Conservation (phyloP, 2,888 invertebrate species). For the Microplitis manilae region DNA sequence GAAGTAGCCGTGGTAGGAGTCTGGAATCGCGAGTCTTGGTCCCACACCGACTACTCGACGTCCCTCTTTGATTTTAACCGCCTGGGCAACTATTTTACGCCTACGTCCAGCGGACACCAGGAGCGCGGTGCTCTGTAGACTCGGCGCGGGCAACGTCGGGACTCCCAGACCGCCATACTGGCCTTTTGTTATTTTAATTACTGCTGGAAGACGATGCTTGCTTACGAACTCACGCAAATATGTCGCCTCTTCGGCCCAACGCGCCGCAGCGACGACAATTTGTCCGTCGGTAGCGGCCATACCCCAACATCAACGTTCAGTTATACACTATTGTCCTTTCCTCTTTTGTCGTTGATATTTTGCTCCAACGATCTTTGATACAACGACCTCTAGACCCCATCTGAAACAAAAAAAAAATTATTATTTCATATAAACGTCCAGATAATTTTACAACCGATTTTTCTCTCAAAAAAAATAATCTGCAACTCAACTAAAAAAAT, state of each 20-base stretch:
- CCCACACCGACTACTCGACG: conserved; percentile 85
- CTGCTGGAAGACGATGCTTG: conserved; percentile 84
- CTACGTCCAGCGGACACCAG: conserved; percentile 88
- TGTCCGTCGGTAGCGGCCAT: conserved; percentile 95
- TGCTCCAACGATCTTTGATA: conserved; percentile 40
- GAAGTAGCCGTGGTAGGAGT: conserved; percentile 92
- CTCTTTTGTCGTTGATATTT: conserved; percentile 1
- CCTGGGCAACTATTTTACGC: conserved; percentile 89
- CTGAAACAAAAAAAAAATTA: conserved; percentile 55
- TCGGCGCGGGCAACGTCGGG: conserved; percentile 88
- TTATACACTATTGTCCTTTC: not conserved
- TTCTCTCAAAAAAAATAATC: no score
- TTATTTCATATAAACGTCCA: no score
- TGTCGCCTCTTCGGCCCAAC: conserved; percentile 82
- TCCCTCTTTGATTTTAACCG: conserved; percentile 92
- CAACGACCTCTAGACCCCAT: conserved; percentile 63
- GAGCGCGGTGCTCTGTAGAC: conserved; percentile 88
- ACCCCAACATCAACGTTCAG: conserved; percentile 42
- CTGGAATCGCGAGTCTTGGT: conserved; percentile 90
- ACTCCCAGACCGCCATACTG: conserved; percentile 94
- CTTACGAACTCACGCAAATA: conserved; percentile 83
- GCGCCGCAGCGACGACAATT: conserved; percentile 88
- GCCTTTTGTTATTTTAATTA: conserved; percentile 94
- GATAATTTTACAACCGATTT: no score
- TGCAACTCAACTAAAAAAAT: no score